Evolutionary conservation across 2,797 vertebrate genomes (phyloP).

Genomic region (Graptemys geographica): DNA sequence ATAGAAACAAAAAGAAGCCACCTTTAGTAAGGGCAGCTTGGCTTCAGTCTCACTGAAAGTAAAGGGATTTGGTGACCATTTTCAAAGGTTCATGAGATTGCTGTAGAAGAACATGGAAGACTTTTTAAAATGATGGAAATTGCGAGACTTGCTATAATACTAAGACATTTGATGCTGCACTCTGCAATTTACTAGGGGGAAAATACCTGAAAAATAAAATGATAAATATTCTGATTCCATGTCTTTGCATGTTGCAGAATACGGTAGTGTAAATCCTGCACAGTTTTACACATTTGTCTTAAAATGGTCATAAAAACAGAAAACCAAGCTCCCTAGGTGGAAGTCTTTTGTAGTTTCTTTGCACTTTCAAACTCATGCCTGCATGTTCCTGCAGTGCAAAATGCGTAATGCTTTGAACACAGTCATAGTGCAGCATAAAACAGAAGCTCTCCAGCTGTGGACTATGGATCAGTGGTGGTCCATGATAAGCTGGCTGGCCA

Average conservation of each 20-base stretch:
- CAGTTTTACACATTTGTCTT: neutral
- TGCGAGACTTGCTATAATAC: neutral
- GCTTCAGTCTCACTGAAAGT: neutral
- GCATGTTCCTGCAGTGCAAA: neutral
- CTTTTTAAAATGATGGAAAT: neutral
- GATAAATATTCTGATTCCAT: neutral
- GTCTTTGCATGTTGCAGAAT: neutral
- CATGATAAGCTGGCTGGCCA: neutral
- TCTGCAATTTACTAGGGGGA: neutral
- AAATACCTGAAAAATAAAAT: neutral
- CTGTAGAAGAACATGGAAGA: neutral
- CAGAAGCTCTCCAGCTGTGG: neutral
- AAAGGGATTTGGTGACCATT: neutral
- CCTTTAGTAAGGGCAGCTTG: neutral
- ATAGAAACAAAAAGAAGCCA: neutral
- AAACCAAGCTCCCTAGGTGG: neutral
- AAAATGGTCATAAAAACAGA: neutral
- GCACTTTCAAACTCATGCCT: neutral
- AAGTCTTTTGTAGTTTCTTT: neutral
- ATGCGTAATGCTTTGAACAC: neutral
- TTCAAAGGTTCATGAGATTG: constrained; percentile 1
- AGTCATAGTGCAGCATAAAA: neutral
- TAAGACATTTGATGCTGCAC: neutral
- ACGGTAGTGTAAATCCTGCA: neutral
- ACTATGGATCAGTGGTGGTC: neutral